Evolutionary conservation across 1,140 invertebrate genomes (phyloP), one percentile per base, ranked within the genome.

Genomic region (Gryllus bimaculatus): DNA sequence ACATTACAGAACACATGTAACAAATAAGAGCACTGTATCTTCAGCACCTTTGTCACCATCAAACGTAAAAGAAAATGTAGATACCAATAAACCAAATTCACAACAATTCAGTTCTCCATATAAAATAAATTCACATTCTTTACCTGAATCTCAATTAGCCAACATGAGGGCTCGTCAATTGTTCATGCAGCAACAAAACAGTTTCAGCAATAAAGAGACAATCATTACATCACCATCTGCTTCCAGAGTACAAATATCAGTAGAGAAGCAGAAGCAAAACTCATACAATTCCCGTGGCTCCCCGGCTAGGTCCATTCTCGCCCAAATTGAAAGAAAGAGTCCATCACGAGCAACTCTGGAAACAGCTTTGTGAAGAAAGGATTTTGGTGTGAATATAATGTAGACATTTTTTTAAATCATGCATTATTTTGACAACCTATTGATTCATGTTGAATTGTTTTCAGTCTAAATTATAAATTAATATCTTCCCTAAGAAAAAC

Each of bases 31-130:
- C 12, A 8, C 48, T 3, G 13, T 79, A 20, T n/a, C 78, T 6
- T 73, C 77, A 13, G 80, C 79, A 47, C 74, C 49, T 26, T 48
- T 80, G 8, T 80, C 80, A 8, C 80, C 80, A 47, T 80, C 66
- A 26, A 80, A 80, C 54, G 73, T 80, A 12, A 80, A 80, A 47
- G 80, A 80, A 26, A 80, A 80, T 76, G 26, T 80, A 8, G 74
- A 80, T 48, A 78, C 78, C 26, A 79, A 79, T 75, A 47, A 74
- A 20, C 78, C 74, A 15, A 47, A 13, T 26, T 13, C 21, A 18
- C 8, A 4, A 18, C 48, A 47, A 26, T 21, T 15, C 74, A 49
- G 73, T 39, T 18, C 73, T 47, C 8, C 20, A 7, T 74, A 74
- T 15, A 12, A 79, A 15, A 26, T 47, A 26, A 13, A 10, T 66